Percentiles rank a stretch among this genome's conserved stretches.
Conservation (phyloP, 1,140 invertebrate genomes). For the Papilio glaucus region DNA sequence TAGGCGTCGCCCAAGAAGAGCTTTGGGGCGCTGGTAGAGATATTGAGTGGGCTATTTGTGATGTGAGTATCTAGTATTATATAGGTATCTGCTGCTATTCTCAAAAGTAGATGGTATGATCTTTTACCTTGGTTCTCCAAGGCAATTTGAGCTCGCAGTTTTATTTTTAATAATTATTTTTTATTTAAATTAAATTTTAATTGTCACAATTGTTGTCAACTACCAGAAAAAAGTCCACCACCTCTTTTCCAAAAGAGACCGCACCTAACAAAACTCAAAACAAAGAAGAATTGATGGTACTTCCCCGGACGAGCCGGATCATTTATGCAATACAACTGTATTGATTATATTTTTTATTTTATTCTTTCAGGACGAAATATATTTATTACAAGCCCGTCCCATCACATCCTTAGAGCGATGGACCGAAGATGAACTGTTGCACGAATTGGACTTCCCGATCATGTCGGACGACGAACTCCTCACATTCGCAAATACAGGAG, state of each 20-base stretch:
- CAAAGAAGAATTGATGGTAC: too few relatives aligned
- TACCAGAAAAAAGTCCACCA: too few relatives aligned
- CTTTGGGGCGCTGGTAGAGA: constrained; percentile 88
- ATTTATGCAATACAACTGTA: too few relatives aligned
- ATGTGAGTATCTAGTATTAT: constrained; percentile 67
- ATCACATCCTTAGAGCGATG: constrained; percentile 88
- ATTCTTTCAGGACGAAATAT: constrained; percentile 81
- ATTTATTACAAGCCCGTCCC: constrained; percentile 88
- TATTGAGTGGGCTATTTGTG: constrained; percentile 88
- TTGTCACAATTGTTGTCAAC: too few relatives aligned
- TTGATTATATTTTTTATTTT: background rate
- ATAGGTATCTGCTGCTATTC: background rate
- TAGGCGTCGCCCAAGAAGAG: constrained; percentile 86
- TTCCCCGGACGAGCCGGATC: too few relatives aligned
- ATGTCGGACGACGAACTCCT: constrained; percentile 82
- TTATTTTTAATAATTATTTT: too few relatives aligned
- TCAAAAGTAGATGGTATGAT: background rate
- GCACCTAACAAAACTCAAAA: too few relatives aligned
- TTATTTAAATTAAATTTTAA: too few relatives aligned
- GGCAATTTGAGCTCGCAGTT: too few relatives aligned
- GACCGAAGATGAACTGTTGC: constrained; percentile 89
- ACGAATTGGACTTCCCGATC: constrained; percentile 88
- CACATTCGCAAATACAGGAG: constrained; percentile 86
- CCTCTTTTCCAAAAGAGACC: too few relatives aligned
- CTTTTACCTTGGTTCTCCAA: too few relatives aligned